Evolutionary conservation across 2,888 invertebrate genomes (phyloP), one percentile per base, ranked within the genome.

Genomic region (Nesidiocoris tenuis): DNA sequence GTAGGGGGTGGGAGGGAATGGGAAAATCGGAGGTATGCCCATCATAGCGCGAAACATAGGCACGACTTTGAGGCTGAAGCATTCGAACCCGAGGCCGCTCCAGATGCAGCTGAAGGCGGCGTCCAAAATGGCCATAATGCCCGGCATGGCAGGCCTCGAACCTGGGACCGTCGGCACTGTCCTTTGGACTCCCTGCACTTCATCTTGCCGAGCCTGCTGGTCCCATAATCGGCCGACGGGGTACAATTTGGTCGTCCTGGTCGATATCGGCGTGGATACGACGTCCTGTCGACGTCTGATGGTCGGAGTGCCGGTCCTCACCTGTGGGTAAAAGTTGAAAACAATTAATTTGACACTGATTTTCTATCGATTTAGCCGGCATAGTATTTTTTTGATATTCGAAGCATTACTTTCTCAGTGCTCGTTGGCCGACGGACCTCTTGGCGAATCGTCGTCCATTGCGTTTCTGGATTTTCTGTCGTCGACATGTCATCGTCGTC

Each of bases 11-110:
- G 39, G 39, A 39, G 39, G 39, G 54, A 72, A 72, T 9, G 72
- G 72, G 22, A 24, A 19, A 7, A 63, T n/a, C 9, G 72, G 61
- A 7, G 72, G 66, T 56, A 67, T 75, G 1, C 77, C 77, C 67
- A 77, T 74, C 63, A 74, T 76, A 3, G 77, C 76, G 66, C 68
- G 61, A 61, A 77, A 72, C 77, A 77, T 74, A 2, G 77, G 77
- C 22, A 76, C 71, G 1, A 77, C 76, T 61, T 74, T 74, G 9
- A 56, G n/a, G 18, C 74, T 76, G 25, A 77, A 76, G 54, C 77
- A 77, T n/a, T 77, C 74, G 57, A 76, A 54, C n/a, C 77, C 77
- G 21, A 76, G 18, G 2, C 77, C 77, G 12, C 74, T 68, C 68
- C 76, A 77, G 65, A 77, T 25, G 25, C 77, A 77, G 9, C 64